Evolutionary conservation across 2,888 invertebrate genomes (phyloP), one percentile per base, ranked within the genome.

Genomic region (Xylophagus ater): DNA sequence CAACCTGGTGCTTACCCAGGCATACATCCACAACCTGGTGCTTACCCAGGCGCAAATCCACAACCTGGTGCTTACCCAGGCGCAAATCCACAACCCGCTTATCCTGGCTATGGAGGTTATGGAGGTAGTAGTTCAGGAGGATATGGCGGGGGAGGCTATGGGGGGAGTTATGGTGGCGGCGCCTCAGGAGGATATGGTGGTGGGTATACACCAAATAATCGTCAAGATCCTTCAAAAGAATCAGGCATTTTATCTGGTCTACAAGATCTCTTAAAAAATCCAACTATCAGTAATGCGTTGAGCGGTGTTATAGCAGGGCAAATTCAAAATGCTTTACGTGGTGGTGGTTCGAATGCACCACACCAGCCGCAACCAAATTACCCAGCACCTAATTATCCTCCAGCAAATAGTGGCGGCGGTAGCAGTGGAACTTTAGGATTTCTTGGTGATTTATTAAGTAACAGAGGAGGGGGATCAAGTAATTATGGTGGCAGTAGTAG

Each of bases 251-350:
- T 63, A 31, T 58, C 58, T 15, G 61, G 57, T 48, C n/a, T n/a
- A n/a, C n/a, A n/a, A n/a, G n/a, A n/a, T n/a, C n/a, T n/a, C n/a
- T n/a, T n/a, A n/a, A n/a, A n/a, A n/a, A n/a, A n/a, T n/a, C 63
- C 64, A 42, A 53, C 56, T 40, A 60, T 64, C 33, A 56, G 54
- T 54, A 58, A 62, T 48, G 64, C 62, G 17, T 58, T 62, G 23
- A 54, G 56, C 41, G 64, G 63, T 42, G 53, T 64, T 34, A 58
- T 62, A 52, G 59, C 63, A 32, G 61, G 60, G 29, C 62, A 62
- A 52, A 57, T 62, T 32, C 53, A 59, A 26, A 62, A 62, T 42
- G 50, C 56, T 21, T 48, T 64, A 15, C 55, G 60, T 9, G 49
- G 49, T 10, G 38, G 50, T 21, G 40, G 40, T 14, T 30, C 15